Evolutionary conservation across 2,797 vertebrate species (phyloP).

Genomic region (Rhincodon typus): DNA sequence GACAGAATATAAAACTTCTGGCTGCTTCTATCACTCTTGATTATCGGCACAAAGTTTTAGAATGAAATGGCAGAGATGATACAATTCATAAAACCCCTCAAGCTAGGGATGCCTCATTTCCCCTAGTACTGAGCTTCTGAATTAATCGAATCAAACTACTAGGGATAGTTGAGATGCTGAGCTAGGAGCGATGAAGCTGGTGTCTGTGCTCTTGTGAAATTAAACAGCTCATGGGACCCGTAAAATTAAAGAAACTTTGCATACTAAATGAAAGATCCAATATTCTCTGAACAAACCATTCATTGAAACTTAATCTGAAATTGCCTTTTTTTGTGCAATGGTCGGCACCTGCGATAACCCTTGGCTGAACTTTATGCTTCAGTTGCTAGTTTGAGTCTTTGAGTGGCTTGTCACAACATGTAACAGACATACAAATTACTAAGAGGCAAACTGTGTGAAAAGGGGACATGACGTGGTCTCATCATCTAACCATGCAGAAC

Average conservation of each 20-base stretch:
- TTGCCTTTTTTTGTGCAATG: neutral
- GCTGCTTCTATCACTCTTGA: neutral
- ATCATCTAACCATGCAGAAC: conserved; percentile 13
- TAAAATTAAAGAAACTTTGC: neutral
- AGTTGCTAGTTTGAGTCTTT: neutral
- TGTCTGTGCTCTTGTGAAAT: neutral
- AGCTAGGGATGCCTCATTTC: neutral
- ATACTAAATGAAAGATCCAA: neutral
- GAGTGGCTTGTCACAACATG: conserved; percentile 28
- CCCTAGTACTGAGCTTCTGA: neutral
- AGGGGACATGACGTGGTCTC: neutral
- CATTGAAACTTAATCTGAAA: conserved; percentile 21
- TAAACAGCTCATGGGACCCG: neutral
- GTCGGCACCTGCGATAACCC: conserved; percentile 25
- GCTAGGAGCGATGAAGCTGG: neutral
- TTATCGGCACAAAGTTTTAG: neutral
- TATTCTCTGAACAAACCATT: conserved; percentile 32
- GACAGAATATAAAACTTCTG: neutral
- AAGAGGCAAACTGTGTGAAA: conserved; percentile 26
- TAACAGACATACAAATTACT: conserved; percentile 18
- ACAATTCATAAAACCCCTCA: neutral
- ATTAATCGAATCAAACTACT: neutral
- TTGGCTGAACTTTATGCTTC: conserved; percentile 21
- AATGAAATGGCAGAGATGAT: neutral
- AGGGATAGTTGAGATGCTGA: neutral